These are phyloP conservation scores for Andrena bucephala DNA, from an alignment of 2,888 invertebrate species.

Conservation along the genomic window DNA sequence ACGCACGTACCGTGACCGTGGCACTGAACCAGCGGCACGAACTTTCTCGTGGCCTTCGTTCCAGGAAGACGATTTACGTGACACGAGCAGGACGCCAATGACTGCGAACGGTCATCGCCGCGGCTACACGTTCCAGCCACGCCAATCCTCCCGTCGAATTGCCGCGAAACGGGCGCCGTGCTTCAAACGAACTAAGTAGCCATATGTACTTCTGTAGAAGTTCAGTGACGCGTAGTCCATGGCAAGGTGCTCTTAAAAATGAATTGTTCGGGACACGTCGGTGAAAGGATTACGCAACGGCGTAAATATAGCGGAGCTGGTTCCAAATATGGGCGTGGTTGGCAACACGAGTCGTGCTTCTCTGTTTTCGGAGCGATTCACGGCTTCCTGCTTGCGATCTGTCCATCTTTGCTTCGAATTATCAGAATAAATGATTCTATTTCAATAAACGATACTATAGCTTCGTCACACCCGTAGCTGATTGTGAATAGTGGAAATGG, in stretches of 20 bases:
- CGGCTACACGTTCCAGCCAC: constrained; percentile 44
- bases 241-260: background rate
- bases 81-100: constrained; percentile 70
- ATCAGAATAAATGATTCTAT: background rate
- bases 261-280: constrained; percentile 31
- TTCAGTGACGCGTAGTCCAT: background rate
- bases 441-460: too few relatives aligned
- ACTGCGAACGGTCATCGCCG: constrained; percentile 66
- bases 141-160: constrained; percentile 37
- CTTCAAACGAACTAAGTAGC: background rate
- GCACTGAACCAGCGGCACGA: constrained; percentile 82
- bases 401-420: background rate
- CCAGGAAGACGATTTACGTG: constrained; percentile 74
- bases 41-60: constrained; percentile 81
- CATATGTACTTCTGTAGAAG: background rate
- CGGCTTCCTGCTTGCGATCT: constrained; percentile 13
- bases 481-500: too few relatives aligned
- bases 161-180: constrained; percentile 9
- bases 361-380: background rate
- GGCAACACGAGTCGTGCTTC: background rate
- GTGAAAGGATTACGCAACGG: constrained; percentile 28
- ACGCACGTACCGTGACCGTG: constrained; percentile 82
- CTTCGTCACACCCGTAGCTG: too few relatives aligned
- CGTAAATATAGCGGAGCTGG: constrained; percentile 28
- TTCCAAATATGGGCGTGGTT: constrained; percentile 21